phyloP scores from a whole-genome alignment of 2,888 invertebrate genomes.

The Copidosoma aretas region DNA sequence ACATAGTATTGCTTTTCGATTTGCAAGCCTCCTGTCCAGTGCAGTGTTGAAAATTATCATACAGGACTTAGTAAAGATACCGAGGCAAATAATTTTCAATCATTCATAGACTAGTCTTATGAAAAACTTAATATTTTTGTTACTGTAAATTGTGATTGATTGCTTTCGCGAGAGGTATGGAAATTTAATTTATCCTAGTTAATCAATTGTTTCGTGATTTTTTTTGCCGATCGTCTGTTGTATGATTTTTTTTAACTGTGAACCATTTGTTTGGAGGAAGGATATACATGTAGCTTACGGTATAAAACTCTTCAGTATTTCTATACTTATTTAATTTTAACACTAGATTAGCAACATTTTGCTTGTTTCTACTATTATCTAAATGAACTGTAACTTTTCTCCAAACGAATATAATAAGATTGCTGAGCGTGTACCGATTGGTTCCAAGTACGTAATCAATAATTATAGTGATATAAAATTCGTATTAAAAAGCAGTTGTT shows the following conservation, averaged over 20 bases:
- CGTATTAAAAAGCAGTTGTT: constrained; percentile 9
- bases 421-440: constrained; percentile 5
- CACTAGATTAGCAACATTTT: not conserved
- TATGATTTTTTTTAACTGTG: not conserved
- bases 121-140: too few species aligned
- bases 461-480: not conserved
- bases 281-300: not conserved
- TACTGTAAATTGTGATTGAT: too few species aligned
- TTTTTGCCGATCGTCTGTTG: not conserved
- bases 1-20: constrained; percentile 5
- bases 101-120: too few species aligned
- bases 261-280: not conserved
- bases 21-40: constrained; percentile 15
- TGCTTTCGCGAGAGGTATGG: too few species aligned
- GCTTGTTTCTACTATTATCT: not conserved
- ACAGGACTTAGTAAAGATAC: constrained; percentile 27
- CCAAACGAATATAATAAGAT: constrained; percentile 9
- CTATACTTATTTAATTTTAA: not conserved
- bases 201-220: not conserved
- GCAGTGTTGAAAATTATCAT: constrained; percentile 28
- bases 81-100: not conserved
- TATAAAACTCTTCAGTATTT: not conserved
- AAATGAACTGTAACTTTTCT: constrained; percentile 14
- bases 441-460: constrained; percentile 4
- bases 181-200: not conserved